Conservation (phyloP, 2,888 invertebrate genomes). For the Diaperis boleti region DNA sequence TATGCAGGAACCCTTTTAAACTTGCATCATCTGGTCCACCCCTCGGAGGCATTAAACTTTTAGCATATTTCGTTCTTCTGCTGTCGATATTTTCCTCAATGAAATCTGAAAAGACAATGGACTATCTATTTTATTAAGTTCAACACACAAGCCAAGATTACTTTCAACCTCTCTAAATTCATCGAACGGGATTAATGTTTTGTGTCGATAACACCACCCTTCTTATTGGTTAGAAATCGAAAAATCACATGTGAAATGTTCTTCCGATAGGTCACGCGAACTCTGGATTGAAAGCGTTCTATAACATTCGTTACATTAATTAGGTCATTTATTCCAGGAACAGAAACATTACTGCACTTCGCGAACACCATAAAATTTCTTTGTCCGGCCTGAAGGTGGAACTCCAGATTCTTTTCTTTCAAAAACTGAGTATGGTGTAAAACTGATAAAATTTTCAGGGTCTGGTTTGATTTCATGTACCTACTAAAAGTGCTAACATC, state of each 20-base stretch:
- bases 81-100: slow-evolving; percentile 10
- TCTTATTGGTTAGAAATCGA: slow-evolving; percentile 44
- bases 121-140: slow-evolving; percentile 2
- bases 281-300: slow-evolving; percentile 43
- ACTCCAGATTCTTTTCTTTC: too few species aligned
- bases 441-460: too few species aligned
- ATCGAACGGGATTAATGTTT: slow-evolving; percentile 23
- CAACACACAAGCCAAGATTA: slow-evolving; percentile 8
- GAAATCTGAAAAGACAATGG: slow-evolving; percentile 16
- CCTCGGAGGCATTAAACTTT: slow-evolving; percentile 43
- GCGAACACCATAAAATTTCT: slow-evolving; percentile 30
- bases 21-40: slow-evolving; percentile 47
- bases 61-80: slow-evolving; percentile 23
- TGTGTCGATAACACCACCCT: slow-evolving; percentile 10
- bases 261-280: slow-evolving; percentile 47
- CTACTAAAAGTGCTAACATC: too few species aligned
- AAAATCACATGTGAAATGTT: slow-evolving; percentile 47
- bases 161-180: neutral
- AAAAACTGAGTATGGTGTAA: too few species aligned
- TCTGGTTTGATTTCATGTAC: too few species aligned
- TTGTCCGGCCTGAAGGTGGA: neutral
- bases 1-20: slow-evolving; percentile 52
- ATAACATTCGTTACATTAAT: slow-evolving; percentile 52
- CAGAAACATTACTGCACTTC: slow-evolving; percentile 43
- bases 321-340: slow-evolving; percentile 50